A percentile compares a stretch with the other conserved stretches of the same genome.
Evolutionary conservation across 2,113 vertebrate genomes (phyloP).

Genomic region (Carlito syrichta): DNA sequence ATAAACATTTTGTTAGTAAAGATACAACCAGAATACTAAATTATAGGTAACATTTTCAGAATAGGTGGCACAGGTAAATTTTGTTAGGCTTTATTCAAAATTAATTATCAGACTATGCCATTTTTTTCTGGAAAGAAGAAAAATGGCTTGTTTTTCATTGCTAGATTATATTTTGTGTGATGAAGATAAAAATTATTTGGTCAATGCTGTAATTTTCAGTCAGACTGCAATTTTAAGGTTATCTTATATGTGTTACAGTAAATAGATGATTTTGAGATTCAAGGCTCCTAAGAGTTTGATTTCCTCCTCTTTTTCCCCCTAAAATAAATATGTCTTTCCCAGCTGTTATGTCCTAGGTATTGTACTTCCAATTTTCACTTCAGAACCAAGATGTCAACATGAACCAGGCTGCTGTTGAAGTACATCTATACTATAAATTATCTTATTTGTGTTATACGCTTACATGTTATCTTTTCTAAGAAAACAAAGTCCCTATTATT

Average conservation of each 20-base stretch:
- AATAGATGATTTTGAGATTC: constrained; percentile 94
- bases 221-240: constrained; percentile 86
- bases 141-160: constrained; percentile 80
- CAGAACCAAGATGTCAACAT: constrained; percentile 77
- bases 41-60: constrained; percentile 66
- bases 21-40: constrained; percentile 56
- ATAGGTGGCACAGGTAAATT: constrained; percentile 75
- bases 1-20: constrained; percentile 81
- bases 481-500: constrained; percentile 84
- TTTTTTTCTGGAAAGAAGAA: constrained; percentile 70
- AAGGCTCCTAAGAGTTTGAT: constrained; percentile 87
- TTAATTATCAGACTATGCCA: constrained; percentile 64
- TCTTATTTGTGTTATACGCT: constrained; percentile 85
- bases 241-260: constrained; percentile 93
- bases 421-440: constrained; percentile 88
- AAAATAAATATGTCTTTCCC: constrained; percentile 85
- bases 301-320: constrained; percentile 83
- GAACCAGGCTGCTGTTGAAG: constrained; percentile 84
- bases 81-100: constrained; percentile 74
- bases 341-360: constrained; percentile 85
- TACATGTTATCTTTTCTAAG: constrained; percentile 88
- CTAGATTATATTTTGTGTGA: constrained; percentile 86
- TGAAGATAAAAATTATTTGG: constrained; percentile 78
- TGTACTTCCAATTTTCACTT: constrained; percentile 85
- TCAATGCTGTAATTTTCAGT: constrained; percentile 81